Percentiles rank a stretch among this genome's conserved stretches.
These are phyloP conservation scores for Illadopsis cleaveri DNA, from an alignment of 2,113 vertebrate genomes.

Conservation along the genomic window DNA sequence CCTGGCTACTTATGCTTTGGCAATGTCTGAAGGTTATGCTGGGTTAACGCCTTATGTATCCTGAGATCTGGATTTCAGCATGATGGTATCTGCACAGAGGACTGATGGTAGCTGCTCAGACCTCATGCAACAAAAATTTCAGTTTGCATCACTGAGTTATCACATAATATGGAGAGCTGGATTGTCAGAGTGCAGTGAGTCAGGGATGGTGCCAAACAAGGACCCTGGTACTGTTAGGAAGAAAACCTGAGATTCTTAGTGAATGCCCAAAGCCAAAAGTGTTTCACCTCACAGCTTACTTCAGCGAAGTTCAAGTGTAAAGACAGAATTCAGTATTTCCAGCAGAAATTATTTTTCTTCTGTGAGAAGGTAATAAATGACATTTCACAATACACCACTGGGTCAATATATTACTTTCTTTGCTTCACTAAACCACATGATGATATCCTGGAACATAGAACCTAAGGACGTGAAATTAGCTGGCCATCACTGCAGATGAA, in stretches of 20 bases:
- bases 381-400: not conserved
- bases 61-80: not conserved
- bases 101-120: not conserved
- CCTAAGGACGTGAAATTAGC: not conserved
- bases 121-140: not conserved
- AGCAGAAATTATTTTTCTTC: constrained; percentile 26
- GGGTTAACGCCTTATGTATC: not conserved
- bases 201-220: not conserved
- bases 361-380: constrained; percentile 28
- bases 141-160: not conserved
- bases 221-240: not conserved
- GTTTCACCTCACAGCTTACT: not conserved
- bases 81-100: not conserved
- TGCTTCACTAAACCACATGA: not conserved
- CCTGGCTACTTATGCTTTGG: not conserved
- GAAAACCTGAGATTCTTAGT: not conserved
- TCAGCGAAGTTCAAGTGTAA: not conserved
- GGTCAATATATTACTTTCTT: not conserved
- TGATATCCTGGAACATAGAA: not conserved
- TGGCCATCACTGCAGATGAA: not conserved
- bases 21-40: not conserved
- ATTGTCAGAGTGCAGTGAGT: not conserved
- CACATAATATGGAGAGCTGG: not conserved
- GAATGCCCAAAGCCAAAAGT: not conserved
- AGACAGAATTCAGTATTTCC: not conserved